These are phyloP conservation scores for Phataginus tetradactyla DNA, from an alignment of 2,797 vertebrate species.

Conservation along the genomic window DNA sequence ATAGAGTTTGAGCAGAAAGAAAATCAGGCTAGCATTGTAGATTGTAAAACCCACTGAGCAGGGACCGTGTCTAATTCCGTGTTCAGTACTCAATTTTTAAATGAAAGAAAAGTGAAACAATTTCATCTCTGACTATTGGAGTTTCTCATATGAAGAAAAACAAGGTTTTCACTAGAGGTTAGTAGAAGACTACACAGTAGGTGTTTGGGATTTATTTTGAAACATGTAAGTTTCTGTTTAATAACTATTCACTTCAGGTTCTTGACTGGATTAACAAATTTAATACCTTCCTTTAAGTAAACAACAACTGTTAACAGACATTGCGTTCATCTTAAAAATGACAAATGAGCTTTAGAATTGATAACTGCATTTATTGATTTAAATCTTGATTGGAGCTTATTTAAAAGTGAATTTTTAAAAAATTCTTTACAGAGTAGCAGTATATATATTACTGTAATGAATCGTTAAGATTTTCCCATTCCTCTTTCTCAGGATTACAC, in stretches of 20 bases:
- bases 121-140: conserved; percentile 51
- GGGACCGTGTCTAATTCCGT: conserved; percentile 50
- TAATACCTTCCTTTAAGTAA: neutral
- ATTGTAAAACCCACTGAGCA: conserved; percentile 16
- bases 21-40: neutral
- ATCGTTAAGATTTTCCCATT: neutral
- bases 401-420: conserved; percentile 31
- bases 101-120: conserved; percentile 67
- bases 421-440: neutral
- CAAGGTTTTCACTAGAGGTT: conserved; percentile 35
- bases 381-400: neutral
- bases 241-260: conserved; percentile 33
- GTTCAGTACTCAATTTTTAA: conserved; percentile 58
- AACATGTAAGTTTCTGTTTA: neutral
- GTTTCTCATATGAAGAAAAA: conserved; percentile 66
- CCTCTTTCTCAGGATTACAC: neutral
- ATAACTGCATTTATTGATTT: conserved; percentile 1
- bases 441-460: neutral
- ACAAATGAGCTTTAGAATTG: neutral
- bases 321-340: conserved; percentile 21
- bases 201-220: conserved; percentile 56
- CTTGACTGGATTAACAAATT: conserved; percentile 19
- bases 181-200: neutral
- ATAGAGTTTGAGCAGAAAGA: conserved; percentile 6
- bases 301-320: neutral